Conservation (phyloP, 2,797 vertebrate genomes). For the Kryptolebias ocellatus region DNA sequence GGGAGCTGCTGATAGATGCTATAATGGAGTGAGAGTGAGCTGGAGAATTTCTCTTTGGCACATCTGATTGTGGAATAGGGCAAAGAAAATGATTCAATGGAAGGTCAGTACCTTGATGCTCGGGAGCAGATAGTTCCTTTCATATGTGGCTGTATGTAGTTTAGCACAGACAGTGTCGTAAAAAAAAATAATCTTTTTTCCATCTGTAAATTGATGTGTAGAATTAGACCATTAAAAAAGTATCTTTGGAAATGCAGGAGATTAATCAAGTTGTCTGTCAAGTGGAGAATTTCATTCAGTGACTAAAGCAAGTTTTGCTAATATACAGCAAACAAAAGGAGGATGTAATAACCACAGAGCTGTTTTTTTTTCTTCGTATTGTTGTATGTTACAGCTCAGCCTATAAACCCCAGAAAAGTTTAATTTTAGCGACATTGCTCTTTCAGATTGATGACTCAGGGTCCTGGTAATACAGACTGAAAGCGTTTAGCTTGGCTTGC, state of each 20-base stretch:
- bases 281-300: conserved; percentile 6
- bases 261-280: conserved; percentile 1
- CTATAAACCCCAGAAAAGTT: conserved; percentile 35
- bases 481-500: conserved; percentile 67
- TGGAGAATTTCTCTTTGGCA: conserved; percentile 17
- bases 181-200: conserved; percentile 9
- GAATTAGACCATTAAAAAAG: conserved; percentile 5
- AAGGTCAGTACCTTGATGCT: conserved; percentile 24
- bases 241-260: conserved; percentile 2
- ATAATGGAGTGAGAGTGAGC: conserved; percentile 23
- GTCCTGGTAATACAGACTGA: conserved; percentile 65
- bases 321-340: neutral
- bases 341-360: conserved; percentile 15
- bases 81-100: conserved; percentile 19
- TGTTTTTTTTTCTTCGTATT: conserved; percentile 7
- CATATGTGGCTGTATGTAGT: neutral
- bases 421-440: conserved; percentile 31
- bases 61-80: conserved; percentile 12
- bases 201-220: conserved; percentile 8
- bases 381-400: conserved; percentile 18
- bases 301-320: neutral
- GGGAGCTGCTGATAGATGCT: conserved; percentile 11
- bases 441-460: conserved; percentile 45
- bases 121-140: conserved; percentile 21
- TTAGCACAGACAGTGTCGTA: conserved; percentile 5